Evolutionary conservation across 2,797 vertebrate genomes (phyloP).

Genomic region (Platalea minor): DNA sequence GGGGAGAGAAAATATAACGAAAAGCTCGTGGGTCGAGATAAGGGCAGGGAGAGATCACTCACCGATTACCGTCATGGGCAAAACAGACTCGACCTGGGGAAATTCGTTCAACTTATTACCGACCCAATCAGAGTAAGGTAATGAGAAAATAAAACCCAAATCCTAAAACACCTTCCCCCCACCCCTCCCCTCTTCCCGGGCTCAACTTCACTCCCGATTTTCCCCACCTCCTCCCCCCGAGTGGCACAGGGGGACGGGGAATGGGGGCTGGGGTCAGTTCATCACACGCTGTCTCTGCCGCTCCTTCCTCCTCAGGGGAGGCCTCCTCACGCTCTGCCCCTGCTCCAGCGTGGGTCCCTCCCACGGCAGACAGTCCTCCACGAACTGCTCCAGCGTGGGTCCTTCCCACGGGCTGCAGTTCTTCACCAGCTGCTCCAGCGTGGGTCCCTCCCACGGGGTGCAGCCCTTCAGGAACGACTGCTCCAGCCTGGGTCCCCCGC

Average conservation of each 20-base stretch:
- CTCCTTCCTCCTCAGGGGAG: background rate
- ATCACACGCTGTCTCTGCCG: background rate
- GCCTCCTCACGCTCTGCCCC: background rate
- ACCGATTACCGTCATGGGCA: background rate
- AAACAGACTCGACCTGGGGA: background rate
- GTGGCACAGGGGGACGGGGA: background rate
- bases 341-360: background rate
- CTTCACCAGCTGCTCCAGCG: background rate
- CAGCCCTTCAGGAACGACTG: no score
- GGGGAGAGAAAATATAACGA: background rate
- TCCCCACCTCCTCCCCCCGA: background rate
- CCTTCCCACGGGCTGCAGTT: no score
- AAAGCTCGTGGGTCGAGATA: background rate
- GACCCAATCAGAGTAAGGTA: background rate
- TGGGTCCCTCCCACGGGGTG: background rate
- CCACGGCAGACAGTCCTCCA: background rate
- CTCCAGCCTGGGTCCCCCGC: background rate
- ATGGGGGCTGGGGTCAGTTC: background rate
- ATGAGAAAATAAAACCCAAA: background rate
- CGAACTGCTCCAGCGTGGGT: background rate
- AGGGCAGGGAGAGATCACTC: background rate
- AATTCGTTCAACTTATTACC: background rate
- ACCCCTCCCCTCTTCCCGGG: background rate
- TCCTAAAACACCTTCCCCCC: background rate
- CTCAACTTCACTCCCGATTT: background rate